phyloP scores from a whole-genome alignment of 2,113 vertebrate genomes.

The Myrmecophaga tridactyla region DNA sequence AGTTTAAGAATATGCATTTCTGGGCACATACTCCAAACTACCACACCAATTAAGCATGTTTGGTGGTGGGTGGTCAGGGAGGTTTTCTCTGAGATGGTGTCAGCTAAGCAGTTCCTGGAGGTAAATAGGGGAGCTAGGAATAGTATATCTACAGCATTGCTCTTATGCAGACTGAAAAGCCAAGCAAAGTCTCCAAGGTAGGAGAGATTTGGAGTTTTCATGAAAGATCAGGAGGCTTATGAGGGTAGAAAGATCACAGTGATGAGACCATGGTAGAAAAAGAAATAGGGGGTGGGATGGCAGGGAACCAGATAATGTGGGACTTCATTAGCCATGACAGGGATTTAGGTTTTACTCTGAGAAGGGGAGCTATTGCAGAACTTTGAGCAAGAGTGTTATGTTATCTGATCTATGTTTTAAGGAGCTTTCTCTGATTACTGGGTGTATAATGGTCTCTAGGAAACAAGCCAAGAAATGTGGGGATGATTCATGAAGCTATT shows the following conservation, averaged over 20 bases:
- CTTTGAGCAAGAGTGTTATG: neutral
- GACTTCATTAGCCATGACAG: neutral
- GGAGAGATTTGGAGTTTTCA: neutral
- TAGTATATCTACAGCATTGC: accelerated
- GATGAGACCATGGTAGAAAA: neutral
- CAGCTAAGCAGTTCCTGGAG: neutral
- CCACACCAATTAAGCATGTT: neutral
- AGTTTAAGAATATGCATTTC: no score
- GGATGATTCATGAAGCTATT: neutral
- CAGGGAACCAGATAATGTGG: accelerated
- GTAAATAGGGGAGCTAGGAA: accelerated
- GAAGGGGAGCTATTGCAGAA: neutral
- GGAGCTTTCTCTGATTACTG: neutral
- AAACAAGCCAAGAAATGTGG: neutral
- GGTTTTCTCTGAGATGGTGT: neutral
- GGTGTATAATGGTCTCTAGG: neutral
- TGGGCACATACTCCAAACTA: no score
- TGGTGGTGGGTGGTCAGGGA: neutral
- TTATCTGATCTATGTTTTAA: neutral
- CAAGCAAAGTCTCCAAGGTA: neutral
- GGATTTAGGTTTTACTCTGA: neutral
- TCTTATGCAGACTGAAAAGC: neutral
- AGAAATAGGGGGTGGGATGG: accelerated
- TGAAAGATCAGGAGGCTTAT: neutral
- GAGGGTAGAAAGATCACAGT: neutral